Evolutionary conservation across 2,113 vertebrate genomes (phyloP), one percentile per base, ranked within the genome.

Genomic region (Glareola pratincola): DNA sequence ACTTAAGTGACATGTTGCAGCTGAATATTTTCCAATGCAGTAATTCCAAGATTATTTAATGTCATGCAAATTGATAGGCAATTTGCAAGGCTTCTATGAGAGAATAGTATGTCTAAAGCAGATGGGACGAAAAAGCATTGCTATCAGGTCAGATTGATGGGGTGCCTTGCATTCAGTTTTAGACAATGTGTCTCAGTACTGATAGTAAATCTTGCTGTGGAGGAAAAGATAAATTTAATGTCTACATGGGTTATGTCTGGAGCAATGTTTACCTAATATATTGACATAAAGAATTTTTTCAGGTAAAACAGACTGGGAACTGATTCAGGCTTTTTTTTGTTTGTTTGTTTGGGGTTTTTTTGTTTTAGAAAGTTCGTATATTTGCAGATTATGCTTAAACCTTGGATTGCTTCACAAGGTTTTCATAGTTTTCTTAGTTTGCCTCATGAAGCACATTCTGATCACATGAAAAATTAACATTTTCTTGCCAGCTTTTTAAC

Each of bases 71-170:
- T 86, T 81, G 81, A 86, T 93, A 81, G 50, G n/a, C 30, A 87
- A 60, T 97, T 93, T 88, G 19, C 47, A 88, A 43, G 41, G 30
- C 8, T 93, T 93, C 94, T 86, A 86, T 80, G 60, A 60, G 50
- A 81, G n/a, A 88, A 73, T 69, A 90, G 53, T 88, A 79, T 86
- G n/a, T 73, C 29, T 81, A 73, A 96, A 96, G 51, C 48, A 97
- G 51, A 68, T 74, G 51, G 36, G 56, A 92, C 18, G 67, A 86
- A 90, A 90, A 89, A 48, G 1, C 2, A 37, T 32, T 91, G 18
- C 53, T 92, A 48, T 32, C 26, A 86, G 68, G 53, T 85, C 30
- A 48, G 41, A 57, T 21, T 71, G 62, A 64, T 43, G 14, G 32
- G 47, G 1, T 77, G 66, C 6, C 47, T 85, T 83, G 36, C 48